These are phyloP conservation scores for Dicentrarchus labrax DNA, from an alignment of 2,113 vertebrate species.

Conservation along the genomic window DNA sequence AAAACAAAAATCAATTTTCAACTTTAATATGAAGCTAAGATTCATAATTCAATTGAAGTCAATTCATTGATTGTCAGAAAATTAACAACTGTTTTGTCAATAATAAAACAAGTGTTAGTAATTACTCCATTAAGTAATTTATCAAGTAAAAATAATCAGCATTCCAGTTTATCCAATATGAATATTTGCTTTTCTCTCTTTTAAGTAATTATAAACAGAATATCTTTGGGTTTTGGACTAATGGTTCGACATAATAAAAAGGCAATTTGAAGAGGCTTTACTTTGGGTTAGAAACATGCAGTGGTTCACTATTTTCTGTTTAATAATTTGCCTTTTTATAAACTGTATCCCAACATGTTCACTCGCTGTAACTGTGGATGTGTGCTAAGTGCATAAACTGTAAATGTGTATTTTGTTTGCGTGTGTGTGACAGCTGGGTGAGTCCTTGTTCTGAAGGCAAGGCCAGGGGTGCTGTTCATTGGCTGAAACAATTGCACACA, in stretches of 20 bases:
- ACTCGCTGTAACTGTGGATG: neutral
- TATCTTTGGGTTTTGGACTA: neutral
- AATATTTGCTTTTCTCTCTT: neutral
- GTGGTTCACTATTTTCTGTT: neutral
- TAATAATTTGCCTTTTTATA: neutral
- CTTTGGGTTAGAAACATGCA: neutral
- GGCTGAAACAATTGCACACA: slow-evolving; percentile 22
- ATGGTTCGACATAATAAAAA: neutral
- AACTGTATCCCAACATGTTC: neutral
- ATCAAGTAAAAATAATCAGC: neutral
- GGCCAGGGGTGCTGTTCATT: neutral
- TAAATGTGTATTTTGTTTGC: neutral
- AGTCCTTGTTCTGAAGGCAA: neutral
- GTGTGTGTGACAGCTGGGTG: neutral
- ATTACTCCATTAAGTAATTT: neutral
- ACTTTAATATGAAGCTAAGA: no score
- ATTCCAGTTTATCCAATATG: neutral
- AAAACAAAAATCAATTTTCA: neutral
- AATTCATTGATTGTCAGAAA: no score
- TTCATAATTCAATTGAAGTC: no score
- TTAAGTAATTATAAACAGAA: neutral
- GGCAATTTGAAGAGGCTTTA: neutral
- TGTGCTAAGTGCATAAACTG: neutral
- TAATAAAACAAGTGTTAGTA: no score
- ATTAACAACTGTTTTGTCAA: no score